Conservation (phyloP, 2,797 vertebrate species). For the Podargus strigoides region DNA sequence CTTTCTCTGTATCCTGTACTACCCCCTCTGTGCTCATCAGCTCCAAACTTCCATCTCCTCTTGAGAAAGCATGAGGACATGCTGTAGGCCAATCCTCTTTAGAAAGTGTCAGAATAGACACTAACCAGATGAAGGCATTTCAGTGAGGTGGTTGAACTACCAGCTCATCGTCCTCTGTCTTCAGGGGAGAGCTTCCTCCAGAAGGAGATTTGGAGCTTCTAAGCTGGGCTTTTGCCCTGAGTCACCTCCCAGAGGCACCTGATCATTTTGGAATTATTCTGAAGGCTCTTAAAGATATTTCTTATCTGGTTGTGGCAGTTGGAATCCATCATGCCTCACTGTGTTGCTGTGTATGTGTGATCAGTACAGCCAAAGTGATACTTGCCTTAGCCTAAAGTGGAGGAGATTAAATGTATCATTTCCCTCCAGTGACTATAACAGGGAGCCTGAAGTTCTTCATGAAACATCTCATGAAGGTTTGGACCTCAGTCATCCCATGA, state of each 20-base stretch:
- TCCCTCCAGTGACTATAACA: background rate
- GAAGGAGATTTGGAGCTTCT: background rate
- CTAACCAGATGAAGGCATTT: background rate
- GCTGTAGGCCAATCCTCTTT: background rate
- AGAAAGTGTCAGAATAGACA: background rate
- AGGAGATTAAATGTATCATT: background rate
- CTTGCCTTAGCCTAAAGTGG: background rate
- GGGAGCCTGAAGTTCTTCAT: background rate
- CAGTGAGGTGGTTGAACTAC: background rate
- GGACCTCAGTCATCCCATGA: background rate
- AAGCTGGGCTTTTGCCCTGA: background rate
- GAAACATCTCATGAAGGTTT: background rate
- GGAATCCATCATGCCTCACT: background rate
- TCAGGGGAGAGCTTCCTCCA: background rate
- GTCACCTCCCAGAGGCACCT: background rate
- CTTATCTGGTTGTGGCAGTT: background rate
- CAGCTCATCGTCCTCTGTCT: background rate
- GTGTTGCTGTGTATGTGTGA: background rate
- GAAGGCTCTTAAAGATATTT: background rate
- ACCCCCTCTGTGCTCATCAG: background rate
- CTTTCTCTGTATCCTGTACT: background rate
- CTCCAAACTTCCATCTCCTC: background rate
- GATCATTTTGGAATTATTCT: background rate
- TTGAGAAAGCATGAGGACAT: background rate
- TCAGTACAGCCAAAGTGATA: background rate